Percentiles rank a stretch among this genome's conserved stretches.
phyloP scores from a whole-genome alignment of 2,888 invertebrate species.

The Ectemnius cavifrons region DNA sequence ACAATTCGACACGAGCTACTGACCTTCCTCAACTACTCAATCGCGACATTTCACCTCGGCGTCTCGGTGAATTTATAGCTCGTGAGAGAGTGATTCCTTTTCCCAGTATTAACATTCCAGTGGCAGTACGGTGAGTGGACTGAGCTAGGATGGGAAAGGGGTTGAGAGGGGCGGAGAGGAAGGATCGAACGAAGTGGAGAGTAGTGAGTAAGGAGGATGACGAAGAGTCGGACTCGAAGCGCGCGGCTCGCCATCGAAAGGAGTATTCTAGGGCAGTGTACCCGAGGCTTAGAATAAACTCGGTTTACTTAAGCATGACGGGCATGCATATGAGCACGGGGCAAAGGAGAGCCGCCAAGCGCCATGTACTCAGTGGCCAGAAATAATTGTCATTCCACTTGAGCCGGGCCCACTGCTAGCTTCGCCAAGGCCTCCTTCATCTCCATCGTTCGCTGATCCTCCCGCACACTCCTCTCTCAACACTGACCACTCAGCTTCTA shows the following conservation, averaged over 20 bases:
- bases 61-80: constrained; percentile 15
- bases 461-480: constrained; percentile 7
- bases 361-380: constrained; percentile 73
- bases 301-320: constrained; percentile 73
- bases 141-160: too few relatives aligned
- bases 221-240: too few relatives aligned
- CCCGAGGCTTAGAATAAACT: constrained; percentile 70
- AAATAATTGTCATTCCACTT: constrained; percentile 74
- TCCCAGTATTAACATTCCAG: constrained; percentile 55
- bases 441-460: not conserved
- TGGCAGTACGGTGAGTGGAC: constrained; percentile 12
- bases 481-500: constrained; percentile 14
- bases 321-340: constrained; percentile 71
- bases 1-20: not conserved
- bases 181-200: too few relatives aligned
- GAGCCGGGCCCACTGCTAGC: constrained; percentile 27
- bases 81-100: constrained; percentile 32
- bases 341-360: constrained; percentile 73
- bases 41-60: not conserved
- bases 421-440: constrained; percentile 46
- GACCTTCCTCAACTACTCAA: constrained; percentile 1
- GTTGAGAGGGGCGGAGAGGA: too few relatives aligned
- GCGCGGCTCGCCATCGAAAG: constrained; percentile 61
- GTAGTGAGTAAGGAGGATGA: too few relatives aligned
- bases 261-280: constrained; percentile 71